Evolutionary conservation across 2,888 invertebrate species (phyloP), one percentile per base, ranked within the genome.

Genomic region (Brachycybe producta): DNA sequence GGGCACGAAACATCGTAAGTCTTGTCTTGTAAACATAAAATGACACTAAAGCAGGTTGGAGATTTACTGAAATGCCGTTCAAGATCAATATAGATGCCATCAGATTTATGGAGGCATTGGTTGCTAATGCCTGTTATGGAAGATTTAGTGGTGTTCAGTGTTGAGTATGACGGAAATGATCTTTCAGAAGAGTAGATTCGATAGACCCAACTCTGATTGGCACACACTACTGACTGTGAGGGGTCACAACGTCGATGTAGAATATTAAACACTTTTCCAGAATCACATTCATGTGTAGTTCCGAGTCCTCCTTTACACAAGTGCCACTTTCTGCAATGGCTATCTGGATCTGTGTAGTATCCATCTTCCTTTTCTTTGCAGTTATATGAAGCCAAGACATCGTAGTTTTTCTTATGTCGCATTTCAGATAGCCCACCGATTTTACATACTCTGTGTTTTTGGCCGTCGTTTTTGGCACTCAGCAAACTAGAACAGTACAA

Each of bases 321-420:
- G 41, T 55, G 55, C 30, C 55, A 58, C 13, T 54, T 44, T 21
- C 50, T 47, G 32, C 58, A 58, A 15, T 51, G 49, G 24, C 53
- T 52, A 15, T 35, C 40, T 1, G 46, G 42, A 42, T 58, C 58
- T 3, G 54, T 42, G 30, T 54, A 57, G 3, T 52, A 42, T 1
- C 57, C 58, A 27, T 58, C 56, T 13, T 49, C 41, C 30, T 53
- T 55, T 11, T 51, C 46, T 15, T 45, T 27, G 28, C 58, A 58
- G n/a, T 52, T 43, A 3, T 55, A 36, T 2, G 26, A 3, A 7
- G 27, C 30, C 2, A 38, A 23, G 7, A 23, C 13, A 23, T 43
- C 19, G 5, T 27, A 13, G 13, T 27, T 15, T 7, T 23, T 15
- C 11, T n/a, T 27, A 4, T 23, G 3, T 27, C 11, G n/a, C 23